Conservation (phyloP, 2,797 vertebrate species). For the Artibeus lituratus region DNA sequence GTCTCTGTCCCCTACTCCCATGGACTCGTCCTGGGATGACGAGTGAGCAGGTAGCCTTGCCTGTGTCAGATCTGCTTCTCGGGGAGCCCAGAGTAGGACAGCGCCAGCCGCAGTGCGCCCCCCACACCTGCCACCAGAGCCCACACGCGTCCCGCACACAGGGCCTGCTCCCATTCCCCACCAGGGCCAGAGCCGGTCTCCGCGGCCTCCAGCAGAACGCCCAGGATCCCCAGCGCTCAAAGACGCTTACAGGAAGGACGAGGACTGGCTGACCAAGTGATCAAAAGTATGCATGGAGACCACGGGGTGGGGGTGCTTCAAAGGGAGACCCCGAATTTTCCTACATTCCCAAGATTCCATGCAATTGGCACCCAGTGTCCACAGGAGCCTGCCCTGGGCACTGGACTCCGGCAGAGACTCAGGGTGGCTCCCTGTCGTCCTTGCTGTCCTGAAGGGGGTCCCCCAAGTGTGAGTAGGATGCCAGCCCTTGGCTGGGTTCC, state of each 20-base stretch:
- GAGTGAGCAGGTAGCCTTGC: not conserved
- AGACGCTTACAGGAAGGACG: not conserved
- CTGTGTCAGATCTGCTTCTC: not conserved
- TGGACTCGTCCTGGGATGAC: not conserved
- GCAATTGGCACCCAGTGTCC: not conserved
- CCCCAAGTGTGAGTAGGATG: constrained; percentile 57
- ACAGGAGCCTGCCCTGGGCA: not conserved
- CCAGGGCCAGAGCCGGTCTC: too few relatives aligned
- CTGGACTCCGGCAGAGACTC: not conserved
- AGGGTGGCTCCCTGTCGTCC: not conserved
- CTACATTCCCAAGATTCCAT: fast-evolving
- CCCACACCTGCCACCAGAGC: too few relatives aligned
- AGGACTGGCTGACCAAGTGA: not conserved
- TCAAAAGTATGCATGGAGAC: not conserved
- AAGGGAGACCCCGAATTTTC: not conserved
- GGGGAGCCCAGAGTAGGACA: not conserved
- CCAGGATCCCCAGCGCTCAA: fast-evolving
- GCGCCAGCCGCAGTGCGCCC: fast-evolving
- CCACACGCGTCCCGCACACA: fast-evolving
- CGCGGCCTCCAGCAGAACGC: not conserved
- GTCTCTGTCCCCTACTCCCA: not conserved
- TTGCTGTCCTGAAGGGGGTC: not conserved
- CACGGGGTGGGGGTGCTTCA: fast-evolving
- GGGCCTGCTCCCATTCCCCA: fast-evolving
- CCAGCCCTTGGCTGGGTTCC: constrained; percentile 63